Conservation (phyloP, 1,140 invertebrate genomes). For the Platyura marginata region DNA sequence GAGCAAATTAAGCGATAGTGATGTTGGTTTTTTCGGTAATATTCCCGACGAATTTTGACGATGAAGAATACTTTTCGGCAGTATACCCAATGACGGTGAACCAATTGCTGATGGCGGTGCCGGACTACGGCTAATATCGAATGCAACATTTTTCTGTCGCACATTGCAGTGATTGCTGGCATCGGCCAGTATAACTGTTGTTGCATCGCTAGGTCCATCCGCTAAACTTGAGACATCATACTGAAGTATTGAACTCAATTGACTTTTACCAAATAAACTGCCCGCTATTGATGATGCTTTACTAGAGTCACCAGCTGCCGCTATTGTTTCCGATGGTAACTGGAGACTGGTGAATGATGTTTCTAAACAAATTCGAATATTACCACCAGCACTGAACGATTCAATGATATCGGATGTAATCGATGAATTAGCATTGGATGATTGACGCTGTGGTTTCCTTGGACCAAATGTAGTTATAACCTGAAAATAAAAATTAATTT, state of each 20-base stretch:
- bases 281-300: slow-evolving; percentile 27
- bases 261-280: slow-evolving; percentile 20
- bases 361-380: slow-evolving; percentile 37
- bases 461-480: slow-evolving; percentile 57
- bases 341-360: slow-evolving; percentile 55
- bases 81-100: slow-evolving; percentile 1
- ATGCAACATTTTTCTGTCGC: slow-evolving; percentile 16
- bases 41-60: slow-evolving; percentile 5
- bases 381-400: neutral
- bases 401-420: slow-evolving; percentile 11
- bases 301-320: slow-evolving; percentile 8
- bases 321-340: slow-evolving; percentile 25
- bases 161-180: neutral
- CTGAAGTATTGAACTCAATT: slow-evolving; percentile 13
- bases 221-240: slow-evolving; percentile 18
- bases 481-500: slow-evolving; percentile 25
- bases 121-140: slow-evolving; percentile 5
- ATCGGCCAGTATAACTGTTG: slow-evolving; percentile 7
- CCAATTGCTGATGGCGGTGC: neutral
- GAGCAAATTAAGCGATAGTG: slow-evolving; percentile 6
- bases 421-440: slow-evolving; percentile 21
- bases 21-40: slow-evolving; percentile 7
- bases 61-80: slow-evolving; percentile 5
- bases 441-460: slow-evolving; percentile 43
- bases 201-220: slow-evolving; percentile 15